Conservation (phyloP, 2,888 invertebrate species). For the Formica aserva region DNA sequence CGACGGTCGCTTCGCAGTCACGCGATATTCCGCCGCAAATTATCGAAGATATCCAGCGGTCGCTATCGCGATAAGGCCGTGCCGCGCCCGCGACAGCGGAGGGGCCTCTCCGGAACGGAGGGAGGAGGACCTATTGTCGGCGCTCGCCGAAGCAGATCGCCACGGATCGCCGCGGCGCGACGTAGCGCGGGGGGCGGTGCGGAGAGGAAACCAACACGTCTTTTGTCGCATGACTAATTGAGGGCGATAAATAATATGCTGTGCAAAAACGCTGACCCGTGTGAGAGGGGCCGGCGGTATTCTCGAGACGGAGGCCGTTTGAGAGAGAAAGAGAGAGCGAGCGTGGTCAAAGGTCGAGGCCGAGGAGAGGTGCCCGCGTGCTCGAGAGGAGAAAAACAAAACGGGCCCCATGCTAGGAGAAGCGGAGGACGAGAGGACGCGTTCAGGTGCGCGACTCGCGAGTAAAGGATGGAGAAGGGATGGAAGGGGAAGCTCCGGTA, state of each 20-base stretch:
- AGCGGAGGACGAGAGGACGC: slow-evolving; percentile 64
- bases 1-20: slow-evolving; percentile 46
- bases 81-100: slow-evolving; percentile 66
- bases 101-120: slow-evolving; percentile 28
- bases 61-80: slow-evolving; percentile 68
- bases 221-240: slow-evolving; percentile 82
- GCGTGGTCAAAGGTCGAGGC: slow-evolving; percentile 72
- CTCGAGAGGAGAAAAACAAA: slow-evolving; percentile 45
- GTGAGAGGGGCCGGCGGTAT: slow-evolving; percentile 46
- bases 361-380: slow-evolving; percentile 57
- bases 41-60: slow-evolving; percentile 64
- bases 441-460: slow-evolving; percentile 78
- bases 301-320: slow-evolving; percentile 60
- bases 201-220: slow-evolving; percentile 75
- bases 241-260: slow-evolving; percentile 78
- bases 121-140: slow-evolving; percentile 69
- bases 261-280: slow-evolving; percentile 70
- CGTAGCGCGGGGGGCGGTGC: slow-evolving; percentile 5
- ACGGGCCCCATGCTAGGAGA: slow-evolving; percentile 20
- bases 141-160: slow-evolving; percentile 74
- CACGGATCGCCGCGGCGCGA: slow-evolving; percentile 50
- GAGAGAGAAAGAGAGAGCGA: slow-evolving; percentile 1
- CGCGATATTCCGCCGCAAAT: slow-evolving; percentile 56
- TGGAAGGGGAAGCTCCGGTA: slow-evolving; percentile 77
- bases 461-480: slow-evolving; percentile 75